Evolutionary conservation across 2,797 vertebrate genomes (phyloP).

Genomic region (Cuculus canorus): DNA sequence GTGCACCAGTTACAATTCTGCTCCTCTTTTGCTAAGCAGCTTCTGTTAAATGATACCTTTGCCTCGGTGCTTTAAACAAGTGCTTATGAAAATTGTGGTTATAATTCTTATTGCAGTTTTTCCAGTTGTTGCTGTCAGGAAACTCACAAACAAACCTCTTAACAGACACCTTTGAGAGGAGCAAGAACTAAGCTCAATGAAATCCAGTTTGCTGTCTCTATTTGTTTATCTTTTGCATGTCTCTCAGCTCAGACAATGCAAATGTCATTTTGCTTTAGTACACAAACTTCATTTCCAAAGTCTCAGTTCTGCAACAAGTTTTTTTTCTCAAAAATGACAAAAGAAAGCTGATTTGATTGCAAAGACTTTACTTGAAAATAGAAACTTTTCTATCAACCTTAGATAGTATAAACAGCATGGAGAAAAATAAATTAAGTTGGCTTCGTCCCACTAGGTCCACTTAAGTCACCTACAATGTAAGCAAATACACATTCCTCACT

Average conservation of each 20-base stretch:
- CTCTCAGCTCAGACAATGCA: neutral
- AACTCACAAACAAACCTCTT: neutral
- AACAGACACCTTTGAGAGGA: neutral
- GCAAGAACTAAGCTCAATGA: neutral
- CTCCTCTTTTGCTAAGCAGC: neutral
- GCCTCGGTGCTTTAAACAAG: neutral
- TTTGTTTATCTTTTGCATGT: constrained; percentile 13
- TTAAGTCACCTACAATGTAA: neutral
- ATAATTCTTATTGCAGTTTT: neutral
- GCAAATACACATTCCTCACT: neutral
- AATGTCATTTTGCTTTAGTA: neutral
- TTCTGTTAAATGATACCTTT: neutral
- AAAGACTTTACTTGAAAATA: neutral
- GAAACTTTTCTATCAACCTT: neutral
- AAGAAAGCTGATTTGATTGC: neutral
- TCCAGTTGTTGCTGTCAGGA: neutral
- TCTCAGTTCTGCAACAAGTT: neutral
- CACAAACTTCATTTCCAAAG: neutral
- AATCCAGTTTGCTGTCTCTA: neutral
- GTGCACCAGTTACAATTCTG: neutral
- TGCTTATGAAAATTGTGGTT: neutral
- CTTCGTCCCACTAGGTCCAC: neutral
- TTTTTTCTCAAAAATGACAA: neutral
- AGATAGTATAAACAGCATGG: neutral
- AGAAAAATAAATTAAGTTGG: neutral